Evolutionary conservation across 2,888 invertebrate genomes (phyloP).

Genomic region (Dermolepida albohirtum): DNA sequence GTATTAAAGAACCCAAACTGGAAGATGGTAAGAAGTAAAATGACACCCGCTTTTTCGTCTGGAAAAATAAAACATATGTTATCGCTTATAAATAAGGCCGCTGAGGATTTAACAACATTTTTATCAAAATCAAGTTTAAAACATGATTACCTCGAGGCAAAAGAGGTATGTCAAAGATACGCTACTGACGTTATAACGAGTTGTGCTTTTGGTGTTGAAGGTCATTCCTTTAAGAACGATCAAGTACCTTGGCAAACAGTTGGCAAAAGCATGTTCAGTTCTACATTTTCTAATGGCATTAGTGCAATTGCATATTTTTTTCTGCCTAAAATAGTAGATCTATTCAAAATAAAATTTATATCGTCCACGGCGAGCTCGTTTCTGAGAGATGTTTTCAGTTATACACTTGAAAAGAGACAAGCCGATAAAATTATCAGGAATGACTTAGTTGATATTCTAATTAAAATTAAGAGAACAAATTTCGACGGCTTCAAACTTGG

Average conservation of each 20-base stretch:
- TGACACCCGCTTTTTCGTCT: slow-evolving; percentile 69
- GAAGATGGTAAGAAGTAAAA: slow-evolving; percentile 67
- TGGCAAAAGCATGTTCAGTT: slow-evolving; percentile 55
- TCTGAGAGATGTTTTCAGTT: slow-evolving; percentile 39
- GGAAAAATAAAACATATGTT: slow-evolving; percentile 70
- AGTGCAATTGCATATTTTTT: slow-evolving; percentile 47
- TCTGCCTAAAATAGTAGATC: slow-evolving; percentile 44
- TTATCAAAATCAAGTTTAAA: slow-evolving; percentile 8
- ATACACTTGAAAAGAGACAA: slow-evolving; percentile 41
- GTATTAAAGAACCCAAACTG: slow-evolving; percentile 67
- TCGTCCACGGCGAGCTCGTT: slow-evolving; percentile 36
- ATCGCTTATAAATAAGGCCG: slow-evolving; percentile 63
- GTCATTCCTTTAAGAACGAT: slow-evolving; percentile 57
- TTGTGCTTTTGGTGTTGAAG: slow-evolving; percentile 62
- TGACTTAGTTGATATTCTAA: slow-evolving; percentile 71
- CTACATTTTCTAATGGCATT: slow-evolving; percentile 50
- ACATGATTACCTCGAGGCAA: slow-evolving; percentile 45
- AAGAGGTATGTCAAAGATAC: slow-evolving; percentile 56
- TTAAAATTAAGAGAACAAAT: slow-evolving; percentile 65
- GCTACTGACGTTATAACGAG: slow-evolving; percentile 63
- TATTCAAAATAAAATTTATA: slow-evolving; percentile 43
- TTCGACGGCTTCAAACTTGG: slow-evolving; percentile 38
- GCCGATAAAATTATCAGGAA: slow-evolving; percentile 61
- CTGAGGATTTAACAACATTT: slow-evolving; percentile 44
- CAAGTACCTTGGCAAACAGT: slow-evolving; percentile 57